phyloP scores from a whole-genome alignment of 2,797 vertebrate species.

The Spatula versicolor region DNA sequence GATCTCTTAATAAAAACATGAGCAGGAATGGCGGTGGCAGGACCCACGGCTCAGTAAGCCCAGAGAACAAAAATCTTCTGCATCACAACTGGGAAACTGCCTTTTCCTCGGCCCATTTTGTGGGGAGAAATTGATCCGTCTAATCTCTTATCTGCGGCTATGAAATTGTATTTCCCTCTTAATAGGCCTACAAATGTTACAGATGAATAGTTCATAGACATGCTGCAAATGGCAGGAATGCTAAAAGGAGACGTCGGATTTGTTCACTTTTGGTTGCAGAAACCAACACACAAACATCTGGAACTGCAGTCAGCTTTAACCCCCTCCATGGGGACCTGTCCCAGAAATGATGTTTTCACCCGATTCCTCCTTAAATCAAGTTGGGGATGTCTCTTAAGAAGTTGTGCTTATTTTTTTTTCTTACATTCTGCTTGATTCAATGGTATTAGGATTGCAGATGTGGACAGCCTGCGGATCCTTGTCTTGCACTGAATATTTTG shows the following conservation, averaged over 20 bases:
- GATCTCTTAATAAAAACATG: background rate
- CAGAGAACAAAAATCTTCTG: constrained; percentile 7
- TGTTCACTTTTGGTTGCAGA: background rate
- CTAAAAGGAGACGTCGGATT: background rate
- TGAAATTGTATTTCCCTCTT: constrained; percentile 79
- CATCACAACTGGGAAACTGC: background rate
- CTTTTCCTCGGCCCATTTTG: background rate
- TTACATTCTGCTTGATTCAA: background rate
- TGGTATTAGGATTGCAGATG: background rate
- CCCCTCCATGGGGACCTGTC: background rate
- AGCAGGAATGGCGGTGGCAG: background rate
- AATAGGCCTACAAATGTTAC: constrained; percentile 70
- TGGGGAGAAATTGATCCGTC: constrained; percentile 63
- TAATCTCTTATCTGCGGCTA: constrained; percentile 76
- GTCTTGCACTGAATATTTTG: too few relatives aligned
- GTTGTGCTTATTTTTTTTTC: background rate
- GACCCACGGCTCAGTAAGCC: background rate
- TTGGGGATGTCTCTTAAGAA: background rate
- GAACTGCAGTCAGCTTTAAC: background rate
- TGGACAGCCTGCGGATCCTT: too few relatives aligned
- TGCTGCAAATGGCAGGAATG: background rate
- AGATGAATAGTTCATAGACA: constrained; percentile 58
- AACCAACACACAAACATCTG: background rate
- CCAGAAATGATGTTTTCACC: rapidly evolving
- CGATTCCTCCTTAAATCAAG: rapidly evolving